phyloP scores from a whole-genome alignment of 2,797 vertebrate species.

The Sebastes diaconus region DNA sequence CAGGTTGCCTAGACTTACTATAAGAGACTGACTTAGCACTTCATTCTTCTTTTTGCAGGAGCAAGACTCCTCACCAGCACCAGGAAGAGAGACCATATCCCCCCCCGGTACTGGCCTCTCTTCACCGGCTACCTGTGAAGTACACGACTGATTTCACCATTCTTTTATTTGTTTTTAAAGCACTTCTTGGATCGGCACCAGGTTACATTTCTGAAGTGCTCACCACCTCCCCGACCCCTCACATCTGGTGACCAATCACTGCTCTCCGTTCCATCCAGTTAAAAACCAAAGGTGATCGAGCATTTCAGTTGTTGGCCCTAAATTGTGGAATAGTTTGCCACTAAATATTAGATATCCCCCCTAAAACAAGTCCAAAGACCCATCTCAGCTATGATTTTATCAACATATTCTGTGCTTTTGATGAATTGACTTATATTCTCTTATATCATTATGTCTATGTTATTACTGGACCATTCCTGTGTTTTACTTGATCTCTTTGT shows the following conservation, averaged over 20 bases:
- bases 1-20: neutral
- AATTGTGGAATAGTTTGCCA: neutral
- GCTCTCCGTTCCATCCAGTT: neutral
- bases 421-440: neutral
- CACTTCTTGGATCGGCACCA: neutral
- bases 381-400: neutral
- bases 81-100: neutral
- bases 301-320: neutral
- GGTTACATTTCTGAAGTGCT: neutral
- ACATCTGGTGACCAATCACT: neutral
- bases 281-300: neutral
- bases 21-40: conserved; percentile 4
- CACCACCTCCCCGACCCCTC: neutral
- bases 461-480: neutral
- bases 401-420: neutral
- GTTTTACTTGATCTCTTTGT: neutral
- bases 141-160: neutral
- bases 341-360: neutral
- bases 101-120: neutral
- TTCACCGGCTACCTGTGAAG: neutral
- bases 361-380: neutral
- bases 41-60: neutral
- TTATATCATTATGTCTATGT: neutral
- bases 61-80: neutral
- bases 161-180: neutral